These are phyloP conservation scores for Cynopterus sphinx DNA, from an alignment of 2,797 vertebrate species.

Conservation along the genomic window DNA sequence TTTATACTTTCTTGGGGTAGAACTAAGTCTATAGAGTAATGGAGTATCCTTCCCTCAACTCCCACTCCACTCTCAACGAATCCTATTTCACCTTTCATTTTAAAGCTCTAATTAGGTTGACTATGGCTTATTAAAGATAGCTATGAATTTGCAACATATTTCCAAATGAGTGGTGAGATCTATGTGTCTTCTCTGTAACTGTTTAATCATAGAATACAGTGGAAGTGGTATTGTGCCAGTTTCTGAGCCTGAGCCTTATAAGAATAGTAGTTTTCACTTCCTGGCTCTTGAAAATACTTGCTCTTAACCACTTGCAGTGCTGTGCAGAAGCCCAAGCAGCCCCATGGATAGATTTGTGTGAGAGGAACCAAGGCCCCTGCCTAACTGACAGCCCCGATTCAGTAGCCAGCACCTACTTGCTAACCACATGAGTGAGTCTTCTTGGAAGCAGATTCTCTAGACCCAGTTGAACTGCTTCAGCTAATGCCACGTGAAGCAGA, in stretches of 20 bases:
- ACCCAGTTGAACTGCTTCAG: not conserved
- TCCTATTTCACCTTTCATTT: not conserved
- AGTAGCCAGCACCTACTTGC: not conserved
- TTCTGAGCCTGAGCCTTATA: not conserved
- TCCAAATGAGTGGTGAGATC: not conserved
- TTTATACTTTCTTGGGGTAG: not conserved
- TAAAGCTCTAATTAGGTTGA: not conserved
- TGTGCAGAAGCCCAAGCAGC: not conserved
- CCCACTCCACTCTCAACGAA: accelerated
- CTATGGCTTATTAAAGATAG: not conserved
- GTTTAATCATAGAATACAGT: not conserved
- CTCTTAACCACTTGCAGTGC: not conserved
- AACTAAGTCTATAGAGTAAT: not conserved
- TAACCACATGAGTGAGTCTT: not conserved
- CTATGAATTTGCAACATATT: not conserved
- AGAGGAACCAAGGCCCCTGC: no score
- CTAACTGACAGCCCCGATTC: not conserved
- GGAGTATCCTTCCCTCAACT: not conserved
- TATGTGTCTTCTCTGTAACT: no score
- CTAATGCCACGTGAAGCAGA: not conserved
- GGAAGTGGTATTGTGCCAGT: no score
- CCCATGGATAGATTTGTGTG: no score
- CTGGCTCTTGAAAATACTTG: not conserved
- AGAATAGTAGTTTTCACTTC: not conserved
- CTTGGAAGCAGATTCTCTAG: not conserved